Percentiles rank a stretch among this genome's conserved stretches.
Evolutionary conservation across 2,797 vertebrate genomes (phyloP).

Genomic region (Chloroceryle amazona): DNA sequence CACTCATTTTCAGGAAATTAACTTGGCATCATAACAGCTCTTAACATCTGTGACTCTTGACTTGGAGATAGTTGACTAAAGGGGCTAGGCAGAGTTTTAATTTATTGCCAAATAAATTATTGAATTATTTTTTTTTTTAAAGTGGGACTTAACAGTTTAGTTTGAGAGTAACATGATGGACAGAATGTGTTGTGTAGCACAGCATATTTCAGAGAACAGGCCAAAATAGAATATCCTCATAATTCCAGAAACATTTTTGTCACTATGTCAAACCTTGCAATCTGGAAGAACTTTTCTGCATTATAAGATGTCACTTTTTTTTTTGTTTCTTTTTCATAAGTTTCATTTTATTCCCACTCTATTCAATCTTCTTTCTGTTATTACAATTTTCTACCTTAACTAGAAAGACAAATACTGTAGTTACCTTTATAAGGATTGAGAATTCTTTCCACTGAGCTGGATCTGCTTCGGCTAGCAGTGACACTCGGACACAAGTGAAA

Average conservation of each 20-base stretch:
- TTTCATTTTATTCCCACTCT: background rate
- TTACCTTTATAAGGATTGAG: background rate
- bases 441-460: background rate
- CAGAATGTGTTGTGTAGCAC: background rate
- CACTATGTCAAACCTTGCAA: background rate
- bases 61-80: conserved; percentile 46
- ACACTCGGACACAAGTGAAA: background rate
- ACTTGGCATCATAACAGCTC: conserved; percentile 28
- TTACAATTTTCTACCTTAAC: background rate
- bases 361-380: background rate
- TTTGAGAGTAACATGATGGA: background rate
- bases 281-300: background rate
- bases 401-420: background rate
- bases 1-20: conserved; percentile 68
- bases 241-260: background rate
- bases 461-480: background rate
- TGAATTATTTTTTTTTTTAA: background rate
- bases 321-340: background rate
- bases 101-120: conserved; percentile 29
- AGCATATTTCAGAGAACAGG: background rate
- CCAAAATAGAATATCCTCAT: background rate
- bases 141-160: background rate
- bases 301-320: background rate
- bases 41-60: conserved; percentile 67
- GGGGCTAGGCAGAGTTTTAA: background rate